Percentiles rank a stretch among this genome's conserved stretches.
phyloP scores from a whole-genome alignment of 2,797 vertebrate genomes.

The Orestias chungarensis region DNA sequence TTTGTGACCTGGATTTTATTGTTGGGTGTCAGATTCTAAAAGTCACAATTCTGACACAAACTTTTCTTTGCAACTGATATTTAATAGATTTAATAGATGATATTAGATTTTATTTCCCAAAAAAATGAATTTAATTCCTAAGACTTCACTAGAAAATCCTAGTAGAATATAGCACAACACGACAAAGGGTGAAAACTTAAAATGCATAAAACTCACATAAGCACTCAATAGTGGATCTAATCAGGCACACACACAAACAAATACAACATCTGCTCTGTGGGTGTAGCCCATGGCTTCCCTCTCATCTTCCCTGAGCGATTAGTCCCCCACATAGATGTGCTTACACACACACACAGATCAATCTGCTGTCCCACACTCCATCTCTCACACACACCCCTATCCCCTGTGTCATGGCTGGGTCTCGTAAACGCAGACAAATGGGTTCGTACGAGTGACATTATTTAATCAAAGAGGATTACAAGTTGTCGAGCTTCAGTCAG shows the following conservation, averaged over 20 bases:
- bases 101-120: no score
- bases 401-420: background rate
- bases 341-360: background rate
- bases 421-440: constrained; percentile 26
- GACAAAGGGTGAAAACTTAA: background rate
- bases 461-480: constrained; percentile 61
- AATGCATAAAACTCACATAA: background rate
- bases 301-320: constrained; percentile 32
- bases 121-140: background rate
- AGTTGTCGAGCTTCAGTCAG: constrained; percentile 35
- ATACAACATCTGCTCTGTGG: background rate
- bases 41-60: background rate
- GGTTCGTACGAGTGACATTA: constrained; percentile 28
- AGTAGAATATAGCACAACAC: background rate
- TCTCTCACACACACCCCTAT: constrained; percentile 6
- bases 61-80: background rate
- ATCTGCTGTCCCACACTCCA: constrained; percentile 21
- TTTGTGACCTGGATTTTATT: background rate
- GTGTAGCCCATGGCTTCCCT: constrained; percentile 35
- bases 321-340: constrained; percentile 6
- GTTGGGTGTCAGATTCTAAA: background rate
- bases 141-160: no score
- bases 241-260: background rate
- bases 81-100: background rate
- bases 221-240: background rate